Percentiles rank a stretch among this genome's conserved stretches.
Evolutionary conservation across 2,113 vertebrate genomes (phyloP).

Genomic region (Thermophis baileyi): DNA sequence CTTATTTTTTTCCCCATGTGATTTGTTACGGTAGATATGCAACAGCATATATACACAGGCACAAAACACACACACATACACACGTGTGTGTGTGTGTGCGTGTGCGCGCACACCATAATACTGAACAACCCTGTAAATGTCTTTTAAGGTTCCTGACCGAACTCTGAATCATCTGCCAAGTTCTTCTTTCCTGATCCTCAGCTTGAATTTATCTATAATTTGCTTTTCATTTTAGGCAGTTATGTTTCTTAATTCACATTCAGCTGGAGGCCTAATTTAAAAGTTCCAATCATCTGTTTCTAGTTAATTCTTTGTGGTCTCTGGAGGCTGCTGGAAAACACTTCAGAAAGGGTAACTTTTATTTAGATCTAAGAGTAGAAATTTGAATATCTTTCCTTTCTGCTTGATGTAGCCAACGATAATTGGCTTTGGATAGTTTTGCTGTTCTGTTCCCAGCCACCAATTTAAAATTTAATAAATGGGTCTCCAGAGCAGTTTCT

Average conservation of each 20-base stretch:
- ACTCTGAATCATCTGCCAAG: not conserved
- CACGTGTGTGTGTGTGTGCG: no score
- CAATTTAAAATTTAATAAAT: not conserved
- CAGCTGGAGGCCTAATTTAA: slow-evolving; percentile 49
- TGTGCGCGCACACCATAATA: not conserved
- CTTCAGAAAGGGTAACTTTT: slow-evolving; percentile 14
- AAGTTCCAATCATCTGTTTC: slow-evolving; percentile 45
- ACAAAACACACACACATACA: no score
- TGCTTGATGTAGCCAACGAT: not conserved
- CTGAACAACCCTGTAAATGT: slow-evolving; percentile 13
- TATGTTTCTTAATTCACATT: slow-evolving; percentile 47
- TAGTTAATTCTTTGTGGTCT: slow-evolving; percentile 16
- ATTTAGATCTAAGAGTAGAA: slow-evolving; percentile 11
- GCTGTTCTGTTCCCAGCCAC: not conserved
- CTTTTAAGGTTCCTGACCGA: slow-evolving; percentile 24
- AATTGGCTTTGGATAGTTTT: not conserved
- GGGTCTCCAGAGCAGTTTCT: not conserved
- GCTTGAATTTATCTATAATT: slow-evolving; percentile 45
- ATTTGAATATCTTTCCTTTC: not conserved
- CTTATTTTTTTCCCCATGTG: not conserved
- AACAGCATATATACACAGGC: not conserved
- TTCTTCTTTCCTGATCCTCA: slow-evolving; percentile 22
- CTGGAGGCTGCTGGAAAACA: slow-evolving; percentile 32
- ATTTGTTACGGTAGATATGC: not conserved
- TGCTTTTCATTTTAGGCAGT: slow-evolving; percentile 37